phyloP scores from a whole-genome alignment of 1,140 invertebrate genomes.

The Doryteuthis pealeii region DNA sequence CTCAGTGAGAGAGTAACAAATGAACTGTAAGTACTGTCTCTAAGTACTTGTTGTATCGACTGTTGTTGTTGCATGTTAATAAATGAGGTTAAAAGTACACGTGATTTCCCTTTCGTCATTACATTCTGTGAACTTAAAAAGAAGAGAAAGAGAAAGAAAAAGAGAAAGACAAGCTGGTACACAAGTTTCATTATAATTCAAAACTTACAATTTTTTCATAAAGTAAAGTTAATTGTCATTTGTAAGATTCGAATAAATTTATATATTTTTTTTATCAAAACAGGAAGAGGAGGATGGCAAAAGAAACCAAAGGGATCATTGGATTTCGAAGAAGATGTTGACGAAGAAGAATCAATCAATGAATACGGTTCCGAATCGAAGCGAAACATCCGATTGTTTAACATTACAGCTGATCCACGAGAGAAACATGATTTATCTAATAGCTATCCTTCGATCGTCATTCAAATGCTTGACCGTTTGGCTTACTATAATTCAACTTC shows the following conservation, averaged over 20 bases:
- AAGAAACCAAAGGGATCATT: background rate
- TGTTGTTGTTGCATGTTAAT: no score
- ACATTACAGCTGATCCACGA: slow-evolving; percentile 35
- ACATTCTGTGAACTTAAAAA: no score
- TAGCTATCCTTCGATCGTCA: slow-evolving; percentile 27
- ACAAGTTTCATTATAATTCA: background rate
- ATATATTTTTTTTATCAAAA: background rate
- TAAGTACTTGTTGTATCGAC: no score
- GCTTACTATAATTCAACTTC: slow-evolving; percentile 36
- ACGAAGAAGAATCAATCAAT: background rate
- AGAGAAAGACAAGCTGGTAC: no score
- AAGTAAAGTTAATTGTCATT: background rate
- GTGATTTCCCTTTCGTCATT: no score
- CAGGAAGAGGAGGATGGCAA: background rate
- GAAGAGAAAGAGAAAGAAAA: no score
- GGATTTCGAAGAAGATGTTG: background rate
- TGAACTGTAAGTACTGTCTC: no score
- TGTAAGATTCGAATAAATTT: background rate
- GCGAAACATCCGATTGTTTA: slow-evolving; percentile 49
- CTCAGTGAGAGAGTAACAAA: no score
- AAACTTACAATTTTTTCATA: background rate
- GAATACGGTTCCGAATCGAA: no score
- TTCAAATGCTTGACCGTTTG: slow-evolving; percentile 36
- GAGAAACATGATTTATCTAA: background rate
- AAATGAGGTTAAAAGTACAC: no score